A percentile compares a stretch with the other conserved stretches of the same genome.
Evolutionary conservation across 1,140 invertebrate genomes (phyloP).

Genomic region (Stegodyphus mimosarum): DNA sequence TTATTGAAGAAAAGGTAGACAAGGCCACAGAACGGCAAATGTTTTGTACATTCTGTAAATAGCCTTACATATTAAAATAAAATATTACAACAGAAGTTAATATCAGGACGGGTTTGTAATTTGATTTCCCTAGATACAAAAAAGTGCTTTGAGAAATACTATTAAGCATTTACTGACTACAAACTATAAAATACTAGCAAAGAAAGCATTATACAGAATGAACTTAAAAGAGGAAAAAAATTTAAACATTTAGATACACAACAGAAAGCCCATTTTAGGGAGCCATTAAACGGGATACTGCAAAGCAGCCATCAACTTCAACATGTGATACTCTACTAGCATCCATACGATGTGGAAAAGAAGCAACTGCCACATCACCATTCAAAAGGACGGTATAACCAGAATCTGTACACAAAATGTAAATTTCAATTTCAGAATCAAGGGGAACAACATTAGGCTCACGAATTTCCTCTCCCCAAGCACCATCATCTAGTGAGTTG

Average conservation of each 20-base stretch:
- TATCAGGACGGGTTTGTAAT: too few species aligned
- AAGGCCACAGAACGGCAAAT: too few species aligned
- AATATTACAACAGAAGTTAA: too few species aligned
- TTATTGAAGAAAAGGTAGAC: too few species aligned
- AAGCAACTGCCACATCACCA: slow-evolving; percentile 16
- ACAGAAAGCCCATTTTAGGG: background rate
- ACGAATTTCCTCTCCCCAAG: slow-evolving; percentile 42
- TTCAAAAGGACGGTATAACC: slow-evolving; percentile 2
- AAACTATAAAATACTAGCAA: too few species aligned
- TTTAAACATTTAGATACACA: background rate
- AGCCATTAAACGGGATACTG: slow-evolving; percentile 16
- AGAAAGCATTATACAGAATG: too few species aligned
- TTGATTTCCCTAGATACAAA: too few species aligned
- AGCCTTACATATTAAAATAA: too few species aligned
- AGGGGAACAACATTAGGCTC: slow-evolving; percentile 8
- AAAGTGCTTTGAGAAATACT: too few species aligned
- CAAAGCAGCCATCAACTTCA: slow-evolving; percentile 13
- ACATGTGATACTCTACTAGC: slow-evolving; percentile 1
- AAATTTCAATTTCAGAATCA: slow-evolving; percentile 13
- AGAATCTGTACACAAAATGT: slow-evolving; percentile 25
- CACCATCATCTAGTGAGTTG: slow-evolving; percentile 27
- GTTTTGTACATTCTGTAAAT: too few species aligned
- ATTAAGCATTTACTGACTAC: too few species aligned
- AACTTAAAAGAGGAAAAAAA: background rate
- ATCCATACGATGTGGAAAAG: slow-evolving; percentile 25